Conservation (phyloP, 2,888 invertebrate genomes). For the Heliconius erato region DNA sequence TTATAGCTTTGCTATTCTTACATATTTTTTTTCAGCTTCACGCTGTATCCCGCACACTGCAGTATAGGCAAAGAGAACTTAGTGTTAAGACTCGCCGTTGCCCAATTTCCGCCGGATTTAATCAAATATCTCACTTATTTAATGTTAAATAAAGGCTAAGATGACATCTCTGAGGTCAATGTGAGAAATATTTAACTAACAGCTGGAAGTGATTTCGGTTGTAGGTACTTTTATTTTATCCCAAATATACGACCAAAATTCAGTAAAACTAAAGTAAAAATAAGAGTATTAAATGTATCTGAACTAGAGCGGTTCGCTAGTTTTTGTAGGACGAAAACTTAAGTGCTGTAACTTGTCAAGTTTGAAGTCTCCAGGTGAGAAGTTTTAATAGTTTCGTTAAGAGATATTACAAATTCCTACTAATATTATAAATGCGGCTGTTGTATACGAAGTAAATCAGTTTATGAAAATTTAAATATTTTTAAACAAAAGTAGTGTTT, state of each 20-base stretch:
- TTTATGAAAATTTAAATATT: not conserved
- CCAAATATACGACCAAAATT: not conserved
- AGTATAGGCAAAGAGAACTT: no score
- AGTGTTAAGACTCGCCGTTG: no score
- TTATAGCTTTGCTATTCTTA: no score
- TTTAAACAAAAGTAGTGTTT: not conserved
- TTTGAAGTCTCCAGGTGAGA: slow-evolving; percentile 33
- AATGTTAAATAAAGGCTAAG: no score
- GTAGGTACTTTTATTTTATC: not conserved
- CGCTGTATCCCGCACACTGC: no score
- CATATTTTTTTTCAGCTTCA: no score
- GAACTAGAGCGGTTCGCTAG: slow-evolving; percentile 16
- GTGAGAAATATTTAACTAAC: not conserved
- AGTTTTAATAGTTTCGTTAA: slow-evolving; percentile 41
- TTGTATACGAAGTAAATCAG: not conserved
- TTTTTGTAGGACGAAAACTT: slow-evolving; percentile 31
- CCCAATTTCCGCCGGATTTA: no score
- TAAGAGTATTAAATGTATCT: slow-evolving; percentile 20
- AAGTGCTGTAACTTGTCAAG: slow-evolving; percentile 39
- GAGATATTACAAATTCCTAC: slow-evolving; percentile 27
- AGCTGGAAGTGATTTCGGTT: not conserved
- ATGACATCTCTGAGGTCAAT: no score
- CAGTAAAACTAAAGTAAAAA: slow-evolving; percentile 18
- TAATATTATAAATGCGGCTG: slow-evolving; percentile 3
- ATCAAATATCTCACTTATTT: no score